A percentile compares a stretch with the other conserved stretches of the same genome.
Conservation (phyloP, 2,888 invertebrate species). For the Drosophila lutescens region DNA sequence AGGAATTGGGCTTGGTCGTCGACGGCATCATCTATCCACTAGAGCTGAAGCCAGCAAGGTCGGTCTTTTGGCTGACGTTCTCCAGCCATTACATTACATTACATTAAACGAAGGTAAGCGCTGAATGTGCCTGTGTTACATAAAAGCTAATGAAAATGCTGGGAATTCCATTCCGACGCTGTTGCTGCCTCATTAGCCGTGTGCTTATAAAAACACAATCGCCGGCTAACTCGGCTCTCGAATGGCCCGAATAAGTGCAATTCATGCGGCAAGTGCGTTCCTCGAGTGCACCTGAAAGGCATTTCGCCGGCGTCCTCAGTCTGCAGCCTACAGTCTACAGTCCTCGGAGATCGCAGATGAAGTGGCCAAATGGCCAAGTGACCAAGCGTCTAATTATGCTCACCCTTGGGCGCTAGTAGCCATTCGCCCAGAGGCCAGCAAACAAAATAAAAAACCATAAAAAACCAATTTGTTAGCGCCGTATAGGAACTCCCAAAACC, state of each 20-base stretch:
- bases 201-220: slow-evolving; percentile 54
- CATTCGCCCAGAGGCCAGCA: slow-evolving; percentile 24
- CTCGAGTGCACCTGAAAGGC: slow-evolving; percentile 46
- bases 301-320: slow-evolving; percentile 9
- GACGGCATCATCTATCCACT: slow-evolving; percentile 13
- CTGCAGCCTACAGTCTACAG: neutral
- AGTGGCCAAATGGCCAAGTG: slow-evolving; percentile 24
- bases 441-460: slow-evolving; percentile 40
- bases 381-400: slow-evolving; percentile 59
- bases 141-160: slow-evolving; percentile 71
- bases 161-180: slow-evolving; percentile 34
- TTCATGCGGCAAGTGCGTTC: slow-evolving; percentile 64
- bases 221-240: slow-evolving; percentile 40
- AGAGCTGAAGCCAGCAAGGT: slow-evolving; percentile 36
- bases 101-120: slow-evolving; percentile 58
- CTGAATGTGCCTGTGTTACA: slow-evolving; percentile 45
- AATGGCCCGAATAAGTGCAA: slow-evolving; percentile 64
- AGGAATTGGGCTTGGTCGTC: slow-evolving; percentile 21
- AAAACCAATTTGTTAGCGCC: slow-evolving; percentile 50
- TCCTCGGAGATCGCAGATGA: slow-evolving; percentile 14
- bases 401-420: slow-evolving; percentile 39
- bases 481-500: slow-evolving; percentile 31
- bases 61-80: slow-evolving; percentile 56
- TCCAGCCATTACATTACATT: slow-evolving; percentile 49
- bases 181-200: slow-evolving; percentile 60